Evolutionary conservation across 2,888 invertebrate species (phyloP), one percentile per base, ranked within the genome.

Genomic region (Phymatocera aterrima): DNA sequence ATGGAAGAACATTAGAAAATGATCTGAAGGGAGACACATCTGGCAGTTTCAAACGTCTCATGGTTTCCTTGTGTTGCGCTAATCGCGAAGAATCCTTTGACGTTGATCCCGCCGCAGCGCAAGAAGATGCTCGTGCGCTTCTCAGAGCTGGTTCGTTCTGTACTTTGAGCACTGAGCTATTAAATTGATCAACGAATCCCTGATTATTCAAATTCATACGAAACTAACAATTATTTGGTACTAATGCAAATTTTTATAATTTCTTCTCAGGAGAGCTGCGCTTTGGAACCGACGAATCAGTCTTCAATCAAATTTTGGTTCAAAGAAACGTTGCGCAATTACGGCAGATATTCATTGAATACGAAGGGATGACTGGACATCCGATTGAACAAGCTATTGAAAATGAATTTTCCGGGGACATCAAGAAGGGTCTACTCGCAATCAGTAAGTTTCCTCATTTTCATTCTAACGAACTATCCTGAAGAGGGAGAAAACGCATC

Each of bases 21-120:
- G 97, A 97, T 88, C 91, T 98, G 34, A 93, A 93, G 81, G 94
- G 95, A 72, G 99, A 99, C 89, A 98, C 98, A 1, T 97, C 97
- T 68, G 98, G 98, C 15, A 95, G 95, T 88, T 98, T 99, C 92
- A 95, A 96, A 90, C 94, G 98, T 77, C 92, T 99, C 57, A 94
- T 99, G 92, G 95, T 97, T 31, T 97, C 98, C 37, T 90, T 97
- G 18, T 95, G 95, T 86, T 94, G 95, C 88, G 96, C 95, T 60
- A 95, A 95, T 87, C 92, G 97, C 84, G 94, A 96, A 88, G 98
- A 98, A 91, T 94, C 94, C 83, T 94, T 94, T 87, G 92, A 94
- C 15, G 93, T 94, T 4, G 95, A 98, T 90, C 93, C 92, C 54
- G 92, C 92, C 8, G 92, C 91, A 81, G 98, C 98, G 24, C 92